These are phyloP conservation scores for Heliconius hortense DNA, from an alignment of 2,888 invertebrate genomes.

Conservation along the genomic window DNA sequence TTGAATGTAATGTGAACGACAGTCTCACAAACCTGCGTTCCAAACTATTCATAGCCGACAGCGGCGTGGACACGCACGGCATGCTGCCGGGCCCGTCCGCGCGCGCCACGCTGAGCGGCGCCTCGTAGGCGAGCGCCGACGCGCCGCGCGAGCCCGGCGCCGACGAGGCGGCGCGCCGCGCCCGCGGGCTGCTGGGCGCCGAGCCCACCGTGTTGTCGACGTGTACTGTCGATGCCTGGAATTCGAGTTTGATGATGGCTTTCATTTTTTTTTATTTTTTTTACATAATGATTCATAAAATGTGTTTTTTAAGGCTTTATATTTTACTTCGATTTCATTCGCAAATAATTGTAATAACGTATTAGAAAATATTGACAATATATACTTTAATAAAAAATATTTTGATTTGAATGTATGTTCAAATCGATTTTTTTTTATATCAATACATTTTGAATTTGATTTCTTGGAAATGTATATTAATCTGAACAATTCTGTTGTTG, in stretches of 20 bases:
- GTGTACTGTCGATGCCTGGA: constrained; percentile 51
- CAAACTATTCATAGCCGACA: constrained; percentile 72
- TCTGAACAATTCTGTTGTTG: no score
- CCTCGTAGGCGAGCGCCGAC: constrained; percentile 69
- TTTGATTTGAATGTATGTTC: no score
- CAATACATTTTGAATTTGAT: no score
- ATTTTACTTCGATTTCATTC: no score
- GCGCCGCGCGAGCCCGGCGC: constrained; percentile 78
- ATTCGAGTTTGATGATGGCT: not conserved
- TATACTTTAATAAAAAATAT: no score
- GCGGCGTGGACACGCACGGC: constrained; percentile 63
- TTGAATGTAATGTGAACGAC: no score
- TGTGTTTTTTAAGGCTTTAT: no score
- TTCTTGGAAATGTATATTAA: no score
- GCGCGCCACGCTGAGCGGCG: constrained; percentile 52
- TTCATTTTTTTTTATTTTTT: not conserved
- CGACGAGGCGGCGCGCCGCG: constrained; percentile 51
- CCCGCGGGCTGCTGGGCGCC: constrained; percentile 81
- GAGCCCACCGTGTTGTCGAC: constrained; percentile 84
- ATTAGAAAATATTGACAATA: no score
- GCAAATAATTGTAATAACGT: no score
- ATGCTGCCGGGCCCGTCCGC: constrained; percentile 82
- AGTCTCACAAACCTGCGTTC: constrained; percentile 74
- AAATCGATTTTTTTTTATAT: no score
- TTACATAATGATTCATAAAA: no score